Evolutionary conservation across 2,113 vertebrate genomes (phyloP).

Genomic region (Regulus satrapa): DNA sequence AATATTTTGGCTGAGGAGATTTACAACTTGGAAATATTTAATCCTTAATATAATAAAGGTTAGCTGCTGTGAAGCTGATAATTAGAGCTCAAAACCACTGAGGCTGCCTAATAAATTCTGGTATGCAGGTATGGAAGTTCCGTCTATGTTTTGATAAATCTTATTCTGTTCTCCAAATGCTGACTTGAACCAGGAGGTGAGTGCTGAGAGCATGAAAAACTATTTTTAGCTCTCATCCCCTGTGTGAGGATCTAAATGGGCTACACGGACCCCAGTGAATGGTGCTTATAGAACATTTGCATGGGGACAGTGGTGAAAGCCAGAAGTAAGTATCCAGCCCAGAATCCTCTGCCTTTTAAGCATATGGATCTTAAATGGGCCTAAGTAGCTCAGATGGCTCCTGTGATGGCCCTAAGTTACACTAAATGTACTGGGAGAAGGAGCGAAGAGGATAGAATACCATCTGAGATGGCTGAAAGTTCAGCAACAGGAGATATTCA

Average conservation of each 20-base stretch:
- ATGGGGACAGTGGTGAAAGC: not conserved
- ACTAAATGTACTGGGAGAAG: not conserved
- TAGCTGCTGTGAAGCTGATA: not conserved
- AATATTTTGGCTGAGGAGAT: not conserved
- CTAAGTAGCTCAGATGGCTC: not conserved
- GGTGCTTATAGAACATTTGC: not conserved
- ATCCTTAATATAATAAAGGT: constrained; percentile 9
- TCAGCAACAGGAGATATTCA: not conserved
- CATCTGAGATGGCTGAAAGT: not conserved
- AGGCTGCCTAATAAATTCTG: not conserved
- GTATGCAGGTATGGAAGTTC: not conserved
- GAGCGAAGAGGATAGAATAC: not conserved
- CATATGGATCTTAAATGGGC: not conserved
- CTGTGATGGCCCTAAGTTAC: not conserved
- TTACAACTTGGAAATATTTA: constrained; percentile 29
- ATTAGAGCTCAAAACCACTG: not conserved
- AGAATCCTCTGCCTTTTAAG: not conserved
- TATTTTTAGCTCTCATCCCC: not conserved
- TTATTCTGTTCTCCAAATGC: not conserved
- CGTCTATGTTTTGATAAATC: not conserved
- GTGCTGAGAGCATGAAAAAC: not conserved
- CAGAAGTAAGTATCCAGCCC: not conserved
- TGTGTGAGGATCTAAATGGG: not conserved
- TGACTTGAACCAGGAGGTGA: not conserved
- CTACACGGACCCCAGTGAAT: not conserved